phyloP scores from a whole-genome alignment of 2,888 invertebrate genomes.

The Drosophila kambysellisi region DNA sequence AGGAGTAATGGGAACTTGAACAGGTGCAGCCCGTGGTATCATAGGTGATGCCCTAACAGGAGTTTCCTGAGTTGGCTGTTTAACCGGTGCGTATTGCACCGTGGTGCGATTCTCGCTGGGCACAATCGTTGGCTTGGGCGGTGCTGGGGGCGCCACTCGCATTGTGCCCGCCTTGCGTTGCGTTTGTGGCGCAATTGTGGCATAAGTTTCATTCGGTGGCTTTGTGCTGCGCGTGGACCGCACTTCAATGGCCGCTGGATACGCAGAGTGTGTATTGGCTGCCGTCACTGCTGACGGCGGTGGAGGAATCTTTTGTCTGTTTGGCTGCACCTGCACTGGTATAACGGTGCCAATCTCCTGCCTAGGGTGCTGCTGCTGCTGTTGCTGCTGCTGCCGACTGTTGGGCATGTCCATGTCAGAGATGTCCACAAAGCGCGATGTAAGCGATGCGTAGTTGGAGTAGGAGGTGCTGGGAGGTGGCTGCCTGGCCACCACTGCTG shows the following conservation, averaged over 20 bases:
- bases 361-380: conserved; percentile 14
- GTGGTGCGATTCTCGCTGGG: conserved; percentile 25
- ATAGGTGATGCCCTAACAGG: conserved; percentile 7
- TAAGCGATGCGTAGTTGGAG: conserved; percentile 65
- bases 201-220: conserved; percentile 41
- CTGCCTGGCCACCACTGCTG: conserved; percentile 16
- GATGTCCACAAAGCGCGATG: conserved; percentile 65
- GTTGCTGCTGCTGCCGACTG: conserved; percentile 17
- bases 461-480: conserved; percentile 9
- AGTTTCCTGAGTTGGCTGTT: conserved; percentile 28
- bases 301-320: conserved; percentile 51
- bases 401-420: conserved; percentile 57
- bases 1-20: not conserved
- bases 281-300: conserved; percentile 68
- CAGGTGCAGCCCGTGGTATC: conserved; percentile 15
- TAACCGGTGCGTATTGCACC: conserved; percentile 25
- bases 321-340: conserved; percentile 56
- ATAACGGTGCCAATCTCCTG: conserved; percentile 50
- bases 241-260: conserved; percentile 52
- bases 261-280: conserved; percentile 43
- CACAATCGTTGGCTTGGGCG: conserved; percentile 55
- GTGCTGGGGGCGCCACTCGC: conserved; percentile 58
- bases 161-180: conserved; percentile 60
- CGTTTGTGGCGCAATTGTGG: conserved; percentile 63
- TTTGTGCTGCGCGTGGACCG: conserved; percentile 23